A percentile compares a stretch with the other conserved stretches of the same genome.
Conservation (phyloP, 2,113 vertebrate genomes). For the mouse (Mus musculus) region GRCm39 chr2:106638501-106639000, state of each 20-base stretch:
- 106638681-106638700: too few species aligned
- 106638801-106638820: not conserved
- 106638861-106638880: constrained; percentile 17
- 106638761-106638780: not conserved
- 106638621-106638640: not conserved
- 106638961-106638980: constrained; percentile 85
- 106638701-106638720: not conserved
- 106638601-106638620: not conserved
- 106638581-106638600: not conserved
- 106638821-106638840: not conserved
- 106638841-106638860: not conserved
- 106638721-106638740: too few species aligned
- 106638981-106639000: constrained; percentile 91
- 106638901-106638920: not conserved
- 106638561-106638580: not conserved
- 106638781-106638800: not conserved
- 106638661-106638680: not conserved
- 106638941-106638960: constrained; percentile 78
- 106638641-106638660: not conserved
- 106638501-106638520: not conserved
- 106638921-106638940: not conserved
- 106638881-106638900: not conserved
- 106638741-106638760: too few species aligned
- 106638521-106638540: not conserved
- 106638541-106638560: not conserved